These are phyloP conservation scores for Macroglossus sobrinus DNA, from an alignment of 2,113 vertebrate genomes.

Conservation along the genomic window DNA sequence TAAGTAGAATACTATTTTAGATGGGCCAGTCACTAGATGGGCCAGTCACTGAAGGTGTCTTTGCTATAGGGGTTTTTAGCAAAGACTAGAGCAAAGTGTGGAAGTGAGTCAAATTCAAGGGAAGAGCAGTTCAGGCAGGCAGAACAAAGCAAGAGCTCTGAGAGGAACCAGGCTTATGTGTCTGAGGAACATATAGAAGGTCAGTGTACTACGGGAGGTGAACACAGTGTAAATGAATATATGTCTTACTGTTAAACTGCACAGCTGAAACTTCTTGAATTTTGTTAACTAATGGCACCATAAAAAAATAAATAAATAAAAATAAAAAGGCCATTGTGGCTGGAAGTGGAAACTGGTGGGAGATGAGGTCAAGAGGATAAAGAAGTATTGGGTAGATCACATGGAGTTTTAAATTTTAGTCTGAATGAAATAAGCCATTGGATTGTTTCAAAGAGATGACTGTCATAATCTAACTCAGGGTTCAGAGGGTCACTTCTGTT, in stretches of 20 bases:
- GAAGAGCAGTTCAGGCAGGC: neutral
- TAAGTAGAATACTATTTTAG: neutral
- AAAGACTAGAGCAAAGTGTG: neutral
- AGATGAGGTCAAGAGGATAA: neutral
- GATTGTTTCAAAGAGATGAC: neutral
- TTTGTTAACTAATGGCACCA: no score
- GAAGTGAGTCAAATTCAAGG: neutral
- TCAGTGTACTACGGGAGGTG: no score
- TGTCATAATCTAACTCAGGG: neutral
- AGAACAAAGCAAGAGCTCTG: neutral
- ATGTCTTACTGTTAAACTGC: no score
- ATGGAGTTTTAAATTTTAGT: neutral
- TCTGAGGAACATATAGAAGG: neutral
- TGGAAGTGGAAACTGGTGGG: neutral
- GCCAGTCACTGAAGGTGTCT: neutral
- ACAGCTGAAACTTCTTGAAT: no score
- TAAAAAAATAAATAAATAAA: no score
- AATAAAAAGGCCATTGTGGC: neutral
- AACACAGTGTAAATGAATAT: no score
- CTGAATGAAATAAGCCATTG: neutral
- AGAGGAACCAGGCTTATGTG: neutral
- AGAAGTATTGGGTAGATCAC: neutral
- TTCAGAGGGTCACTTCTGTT: neutral
- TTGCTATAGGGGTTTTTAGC: neutral
- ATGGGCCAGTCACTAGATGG: neutral